These are phyloP conservation scores for Octonoba sinensis DNA, from an alignment of 2,888 invertebrate genomes.

Conservation along the genomic window DNA sequence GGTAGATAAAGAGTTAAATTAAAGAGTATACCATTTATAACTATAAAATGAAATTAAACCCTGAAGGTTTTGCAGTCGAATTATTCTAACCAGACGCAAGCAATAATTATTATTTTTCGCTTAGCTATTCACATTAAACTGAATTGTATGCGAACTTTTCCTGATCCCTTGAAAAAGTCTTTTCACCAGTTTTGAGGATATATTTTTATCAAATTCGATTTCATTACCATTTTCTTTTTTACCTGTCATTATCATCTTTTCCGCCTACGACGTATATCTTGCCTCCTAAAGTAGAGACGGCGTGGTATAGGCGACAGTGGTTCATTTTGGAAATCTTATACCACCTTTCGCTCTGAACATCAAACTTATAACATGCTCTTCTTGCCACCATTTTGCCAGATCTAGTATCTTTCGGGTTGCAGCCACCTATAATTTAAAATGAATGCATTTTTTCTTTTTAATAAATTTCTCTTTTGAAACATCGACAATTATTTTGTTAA, in stretches of 20 bases:
- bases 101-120: no score
- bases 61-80: no score
- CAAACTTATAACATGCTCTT: slow-evolving; percentile 74
- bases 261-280: slow-evolving; percentile 82
- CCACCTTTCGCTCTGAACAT: slow-evolving; percentile 79
- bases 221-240: neutral
- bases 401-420: slow-evolving; percentile 76
- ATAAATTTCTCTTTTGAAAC: neutral
- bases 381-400: slow-evolving; percentile 73
- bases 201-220: no score
- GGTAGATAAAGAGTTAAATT: no score
- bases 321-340: slow-evolving; percentile 77
- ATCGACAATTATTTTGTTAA: no score
- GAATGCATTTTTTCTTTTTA: neutral
- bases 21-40: no score
- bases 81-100: no score
- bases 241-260: slow-evolving; percentile 77
- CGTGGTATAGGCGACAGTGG: slow-evolving; percentile 79
- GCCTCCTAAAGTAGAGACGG: slow-evolving; percentile 78
- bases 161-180: no score
- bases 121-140: no score
- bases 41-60: no score
- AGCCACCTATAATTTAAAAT: slow-evolving; percentile 74
- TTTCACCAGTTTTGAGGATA: no score
- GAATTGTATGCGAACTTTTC: no score